Evolutionary conservation across 2,888 invertebrate species (phyloP), one percentile per base, ranked within the genome.

Genomic region (Octodonta nipae): DNA sequence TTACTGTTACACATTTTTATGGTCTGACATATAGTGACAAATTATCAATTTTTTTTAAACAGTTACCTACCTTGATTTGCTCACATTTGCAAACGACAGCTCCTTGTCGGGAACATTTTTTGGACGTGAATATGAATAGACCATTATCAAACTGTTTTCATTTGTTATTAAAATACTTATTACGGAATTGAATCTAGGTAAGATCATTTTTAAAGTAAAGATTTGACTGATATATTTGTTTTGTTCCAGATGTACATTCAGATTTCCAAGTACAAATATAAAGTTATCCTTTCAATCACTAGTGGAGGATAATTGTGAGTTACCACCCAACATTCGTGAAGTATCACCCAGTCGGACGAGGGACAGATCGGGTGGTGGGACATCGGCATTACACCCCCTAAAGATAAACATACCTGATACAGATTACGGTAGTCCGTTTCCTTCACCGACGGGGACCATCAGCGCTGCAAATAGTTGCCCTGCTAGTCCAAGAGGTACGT

Each of bases 381-480:
- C 50, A 1, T 73, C 76, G 11, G 33, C 45, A 3, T 64, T 82
- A 51, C 79, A 81, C 16, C 86, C 86, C 4, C 67, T 88, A 30
- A 73, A 81, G 44, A 87, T 89, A 61, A 85, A 82, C 63, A 88
- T 89, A 58, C 87, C 88, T 27, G 78, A 83, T 50, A 71, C 73
- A 37, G 73, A 66, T 44, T 63, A 58, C 35, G 54, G 81, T 54
- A 91, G 91, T 60, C 91, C 91, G 16, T 85, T 86, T 56, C 85
- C 88, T 25, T 91, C 89, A 36, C 91, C 91, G 36, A 91, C 89
- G 38, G 89, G 73, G 45, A 83, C 83, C 46, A 81, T 84, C 60
- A 92, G 92, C 66, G 93, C 93, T 42, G 92, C 93, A 38, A 95
- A 95, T 65, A 93, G 93, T 53, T 95, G 93, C 66, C 93, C 93